Base-by-base conservation (phyloP, 2,113 vertebrate genomes). In the Mormyrus lacerda region DNA sequence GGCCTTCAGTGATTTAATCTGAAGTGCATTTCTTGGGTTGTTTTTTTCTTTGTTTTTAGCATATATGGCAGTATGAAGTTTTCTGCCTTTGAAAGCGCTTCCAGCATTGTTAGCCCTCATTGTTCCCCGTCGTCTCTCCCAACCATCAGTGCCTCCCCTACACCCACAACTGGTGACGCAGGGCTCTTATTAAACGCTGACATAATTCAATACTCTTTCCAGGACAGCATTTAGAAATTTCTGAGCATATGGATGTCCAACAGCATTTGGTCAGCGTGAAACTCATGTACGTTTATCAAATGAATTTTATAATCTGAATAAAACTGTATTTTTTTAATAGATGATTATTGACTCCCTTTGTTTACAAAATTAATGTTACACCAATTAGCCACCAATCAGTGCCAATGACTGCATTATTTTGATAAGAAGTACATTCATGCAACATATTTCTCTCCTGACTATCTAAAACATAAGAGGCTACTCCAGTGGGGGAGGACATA, bases 1-100 rank as follows among this genome's bases (percentile, higher is more conserved):
- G 47, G 84, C 84, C 11, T 51, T 51, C 84, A 85, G 44, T 85
- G 83, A 50, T 85, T 85, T 50, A n/a, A 85, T 85, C 83, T 85
- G 45, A 42, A 50, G 45, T 27, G 45, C 45, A 85, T 45, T 85
- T 85, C 83, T 85, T 85, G 35, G 42, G 76, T 82, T 61, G 7
- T 61, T 61, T 31, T 82, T 42, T 21, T 44, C 35, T 17, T 82
- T 82, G 76, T 82, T 82, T 82, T 82, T 82, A 82, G 83, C 83
- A 47, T 85, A 8, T 85, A 27, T 48, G 42, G 39, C 85, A 86
- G 27, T 47, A 47, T 45, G 42, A 84, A 84, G 82, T 51, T 48
- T 17, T 86, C 47, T 53, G 45, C 85, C 48, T 51, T 50, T 86
- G 85, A 53, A 35, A 86, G 84, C 17, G 47, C 84, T 6, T 31